phyloP scores from a whole-genome alignment of 2,797 vertebrate genomes.

The Pteropus rufus region DNA sequence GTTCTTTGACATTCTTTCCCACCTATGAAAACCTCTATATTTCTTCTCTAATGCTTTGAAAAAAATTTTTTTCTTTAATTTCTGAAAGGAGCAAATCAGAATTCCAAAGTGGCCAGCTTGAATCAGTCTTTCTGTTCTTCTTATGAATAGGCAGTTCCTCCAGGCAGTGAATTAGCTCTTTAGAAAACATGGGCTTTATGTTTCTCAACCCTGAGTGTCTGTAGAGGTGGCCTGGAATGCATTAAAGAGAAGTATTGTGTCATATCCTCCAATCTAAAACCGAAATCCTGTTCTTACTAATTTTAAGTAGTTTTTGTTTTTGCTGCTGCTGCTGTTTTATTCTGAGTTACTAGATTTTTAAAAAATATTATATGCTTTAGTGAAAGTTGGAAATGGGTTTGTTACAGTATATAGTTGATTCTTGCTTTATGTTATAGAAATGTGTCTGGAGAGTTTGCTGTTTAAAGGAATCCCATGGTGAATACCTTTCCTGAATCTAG shows the following conservation, averaged over 20 bases:
- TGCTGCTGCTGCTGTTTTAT: neutral
- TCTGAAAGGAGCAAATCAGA: conserved; percentile 10
- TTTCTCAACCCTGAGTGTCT: neutral
- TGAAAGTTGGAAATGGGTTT: conserved; percentile 20
- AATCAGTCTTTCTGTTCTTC: neutral
- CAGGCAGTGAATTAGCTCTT: neutral
- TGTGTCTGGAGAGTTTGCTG: neutral
- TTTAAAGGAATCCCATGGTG: neutral
- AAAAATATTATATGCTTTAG: neutral
- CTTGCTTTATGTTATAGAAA: conserved; percentile 15
- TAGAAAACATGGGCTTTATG: conserved; percentile 18
- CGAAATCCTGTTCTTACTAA: conserved; percentile 16
- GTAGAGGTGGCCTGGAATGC: neutral
- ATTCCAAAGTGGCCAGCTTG: neutral
- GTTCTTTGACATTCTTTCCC: neutral
- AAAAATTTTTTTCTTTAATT: neutral
- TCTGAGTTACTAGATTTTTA: neutral
- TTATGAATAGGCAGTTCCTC: neutral
- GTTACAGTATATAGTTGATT: neutral
- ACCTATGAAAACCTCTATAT: neutral
- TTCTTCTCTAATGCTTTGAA: rapidly evolving
- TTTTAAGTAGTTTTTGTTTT: conserved; percentile 1
- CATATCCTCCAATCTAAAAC: neutral
- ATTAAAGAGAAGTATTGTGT: conserved; percentile 27
- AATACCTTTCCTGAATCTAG: conserved; percentile 24